Evolutionary conservation across 2,888 invertebrate species (phyloP).

Genomic region (Drosophila histrio): DNA sequence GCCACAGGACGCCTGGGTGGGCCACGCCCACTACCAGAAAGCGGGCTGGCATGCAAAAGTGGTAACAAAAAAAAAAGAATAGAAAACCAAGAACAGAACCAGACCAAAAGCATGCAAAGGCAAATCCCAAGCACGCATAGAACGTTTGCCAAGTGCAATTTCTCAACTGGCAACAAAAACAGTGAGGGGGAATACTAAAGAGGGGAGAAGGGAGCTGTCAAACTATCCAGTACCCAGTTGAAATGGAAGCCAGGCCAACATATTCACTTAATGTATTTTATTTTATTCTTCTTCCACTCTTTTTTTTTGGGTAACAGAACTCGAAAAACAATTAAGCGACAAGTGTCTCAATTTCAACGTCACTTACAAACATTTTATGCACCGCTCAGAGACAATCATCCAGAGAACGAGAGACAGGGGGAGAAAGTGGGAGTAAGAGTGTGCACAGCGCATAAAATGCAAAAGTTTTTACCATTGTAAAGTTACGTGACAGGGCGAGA

Average conservation of each 20-base stretch:
- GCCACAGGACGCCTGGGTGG: slow-evolving; percentile 38
- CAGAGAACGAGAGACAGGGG: neutral
- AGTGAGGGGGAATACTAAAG: neutral
- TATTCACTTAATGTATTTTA: slow-evolving; percentile 56
- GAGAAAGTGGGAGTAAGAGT: neutral
- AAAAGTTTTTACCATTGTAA: slow-evolving; percentile 74
- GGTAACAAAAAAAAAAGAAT: slow-evolving; percentile 12
- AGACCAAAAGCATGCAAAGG: slow-evolving; percentile 48
- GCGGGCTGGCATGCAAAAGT: slow-evolving; percentile 45
- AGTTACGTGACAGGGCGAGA: slow-evolving; percentile 61
- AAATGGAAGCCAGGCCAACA: slow-evolving; percentile 50
- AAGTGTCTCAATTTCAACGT: slow-evolving; percentile 81
- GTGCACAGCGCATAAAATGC: slow-evolving; percentile 59
- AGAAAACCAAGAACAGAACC: slow-evolving; percentile 37
- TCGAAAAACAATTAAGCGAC: slow-evolving; percentile 81
- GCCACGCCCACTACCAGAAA: slow-evolving; percentile 25
- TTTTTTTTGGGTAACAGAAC: slow-evolving; percentile 61
- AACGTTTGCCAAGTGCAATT: slow-evolving; percentile 61
- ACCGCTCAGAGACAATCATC: slow-evolving; percentile 58
- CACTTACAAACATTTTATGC: slow-evolving; percentile 81
- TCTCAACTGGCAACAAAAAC: slow-evolving; percentile 66
- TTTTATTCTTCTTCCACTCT: slow-evolving; percentile 19
- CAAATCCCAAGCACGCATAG: slow-evolving; percentile 67
- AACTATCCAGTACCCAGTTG: slow-evolving; percentile 26
- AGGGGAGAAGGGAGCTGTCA: neutral